phyloP scores from a whole-genome alignment of 1,140 invertebrate species.

The Atta cephalotes region DNA sequence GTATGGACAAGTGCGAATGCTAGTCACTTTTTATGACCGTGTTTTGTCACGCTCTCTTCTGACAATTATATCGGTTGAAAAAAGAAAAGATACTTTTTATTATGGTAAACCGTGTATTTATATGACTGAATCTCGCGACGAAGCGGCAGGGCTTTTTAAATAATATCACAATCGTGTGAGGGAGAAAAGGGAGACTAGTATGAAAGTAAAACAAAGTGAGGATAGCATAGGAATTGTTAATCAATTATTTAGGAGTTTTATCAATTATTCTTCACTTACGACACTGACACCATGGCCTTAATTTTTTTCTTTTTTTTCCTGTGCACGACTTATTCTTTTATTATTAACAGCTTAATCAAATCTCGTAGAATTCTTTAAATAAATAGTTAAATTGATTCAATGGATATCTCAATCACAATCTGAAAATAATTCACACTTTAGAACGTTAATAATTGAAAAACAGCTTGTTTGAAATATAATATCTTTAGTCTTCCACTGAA shows the following conservation, averaged over 20 bases:
- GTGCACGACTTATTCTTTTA: neutral
- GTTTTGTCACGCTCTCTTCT: constrained; percentile 23
- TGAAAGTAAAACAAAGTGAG: neutral
- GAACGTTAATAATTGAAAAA: constrained; percentile 10
- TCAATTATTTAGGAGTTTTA: neutral
- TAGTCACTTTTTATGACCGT: constrained; percentile 70
- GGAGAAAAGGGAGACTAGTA: constrained; percentile 62
- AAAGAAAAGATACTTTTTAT: constrained; percentile 45
- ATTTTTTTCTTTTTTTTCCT: neutral
- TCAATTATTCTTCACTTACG: constrained; percentile 4
- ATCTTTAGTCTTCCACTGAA: constrained; percentile 70
- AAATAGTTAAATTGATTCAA: neutral
- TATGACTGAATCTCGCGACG: constrained; percentile 59
- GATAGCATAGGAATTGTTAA: constrained; percentile 21
- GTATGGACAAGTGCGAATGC: constrained; percentile 66
- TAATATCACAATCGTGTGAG: constrained; percentile 73
- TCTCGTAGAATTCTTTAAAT: constrained; percentile 9
- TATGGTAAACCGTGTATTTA: constrained; percentile 37
- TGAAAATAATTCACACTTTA: constrained; percentile 21
- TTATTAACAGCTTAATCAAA: constrained; percentile 4
- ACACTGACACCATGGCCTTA: neutral
- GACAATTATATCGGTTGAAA: constrained; percentile 38
- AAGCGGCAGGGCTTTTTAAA: constrained; percentile 63
- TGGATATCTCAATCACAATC: neutral
- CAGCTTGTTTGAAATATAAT: constrained; percentile 21